These are phyloP conservation scores for Porites cylindrica DNA, from an alignment of 92 coral and sea anemone genomes.

Conservation along the genomic window DNA sequence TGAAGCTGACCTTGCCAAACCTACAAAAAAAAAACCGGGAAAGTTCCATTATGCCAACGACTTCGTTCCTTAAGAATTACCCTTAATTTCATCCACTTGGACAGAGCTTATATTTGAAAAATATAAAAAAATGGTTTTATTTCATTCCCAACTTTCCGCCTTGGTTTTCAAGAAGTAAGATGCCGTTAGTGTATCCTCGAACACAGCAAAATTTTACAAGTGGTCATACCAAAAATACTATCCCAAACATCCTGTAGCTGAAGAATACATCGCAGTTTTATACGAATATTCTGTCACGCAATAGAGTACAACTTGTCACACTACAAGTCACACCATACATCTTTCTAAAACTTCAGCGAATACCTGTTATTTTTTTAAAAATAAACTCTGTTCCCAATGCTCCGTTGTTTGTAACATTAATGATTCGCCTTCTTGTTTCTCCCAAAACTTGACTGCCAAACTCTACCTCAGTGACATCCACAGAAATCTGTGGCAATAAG, in stretches of 20 bases:
- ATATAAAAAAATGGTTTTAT: too few species aligned
- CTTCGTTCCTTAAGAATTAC: too few species aligned
- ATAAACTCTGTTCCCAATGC: conserved; percentile 92
- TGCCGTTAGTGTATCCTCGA: too few species aligned
- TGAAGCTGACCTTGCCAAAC: conserved; percentile 77
- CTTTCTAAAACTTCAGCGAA: neutral
- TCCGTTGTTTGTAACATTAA: conserved; percentile 86
- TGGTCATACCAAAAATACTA: too few species aligned
- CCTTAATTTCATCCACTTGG: too few species aligned
- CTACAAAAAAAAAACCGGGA: conserved; percentile 40
- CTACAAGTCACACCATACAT: neutral
- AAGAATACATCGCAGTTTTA: neutral
- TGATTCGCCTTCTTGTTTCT: conserved; percentile 85
- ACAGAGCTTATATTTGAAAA: too few species aligned
- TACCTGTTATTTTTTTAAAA: conserved; percentile 86
- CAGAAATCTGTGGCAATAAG: conserved; percentile 66
- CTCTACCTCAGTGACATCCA: conserved; percentile 84
- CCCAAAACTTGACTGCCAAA: conserved; percentile 97
- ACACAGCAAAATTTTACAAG: too few species aligned
- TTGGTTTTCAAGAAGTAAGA: too few species aligned
- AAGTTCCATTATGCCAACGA: too few species aligned
- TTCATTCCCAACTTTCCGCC: too few species aligned
- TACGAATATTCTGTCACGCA: neutral
- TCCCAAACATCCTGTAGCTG: neutral
- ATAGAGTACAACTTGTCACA: neutral